Evolutionary conservation across 2,888 invertebrate genomes (phyloP), one percentile per base, ranked within the genome.

Genomic region (Lepetodrilus schrolli): DNA sequence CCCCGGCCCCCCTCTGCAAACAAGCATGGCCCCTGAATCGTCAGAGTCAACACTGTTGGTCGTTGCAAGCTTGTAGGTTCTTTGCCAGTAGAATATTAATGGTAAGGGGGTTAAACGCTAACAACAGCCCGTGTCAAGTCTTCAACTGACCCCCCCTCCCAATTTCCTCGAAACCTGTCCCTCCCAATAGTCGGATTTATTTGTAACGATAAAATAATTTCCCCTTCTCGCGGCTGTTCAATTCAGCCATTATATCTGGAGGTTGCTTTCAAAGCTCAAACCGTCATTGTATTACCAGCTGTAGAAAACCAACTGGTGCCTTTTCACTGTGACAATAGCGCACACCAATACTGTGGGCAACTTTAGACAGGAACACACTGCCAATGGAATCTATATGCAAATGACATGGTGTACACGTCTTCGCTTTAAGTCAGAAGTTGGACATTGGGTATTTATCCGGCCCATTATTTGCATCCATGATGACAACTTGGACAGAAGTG

Each of bases 161-260:
- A 21, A n/a, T 47, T 17, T 26, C 21, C 47, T n/a, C n/a, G 21
- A 43, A 43, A 4, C 43, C 47, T 68, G 38, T 43, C 68, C 68
- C 21, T 37, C 38, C 47, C 68, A n/a, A 68, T 68, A 68, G 68
- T 13, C 43, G 68, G 47, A 43, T 68, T 68, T 68, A 43, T 47
- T 30, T 68, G 68, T 68, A 68, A 68, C 47, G 68, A 68, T 47
- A 38, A 68, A 68, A 68, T 68, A 68, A 68, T 68, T 68, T 68
- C 68, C 43, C 26, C 47, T 23, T 47, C 26, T 47, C n/a, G 68
- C 68, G 68, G 68, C 68, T 68, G 68, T 68, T 47, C 43, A 30
- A 38, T 68, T 38, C 68, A 68, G 68, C 43, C 47, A 68, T 68
- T 68, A 68, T 68, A 47, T 43, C 47, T 43, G 47, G 68, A 43